Base-by-base conservation (phyloP, 2,797 vertebrate species). In the Pseudochromis fuscus region DNA sequence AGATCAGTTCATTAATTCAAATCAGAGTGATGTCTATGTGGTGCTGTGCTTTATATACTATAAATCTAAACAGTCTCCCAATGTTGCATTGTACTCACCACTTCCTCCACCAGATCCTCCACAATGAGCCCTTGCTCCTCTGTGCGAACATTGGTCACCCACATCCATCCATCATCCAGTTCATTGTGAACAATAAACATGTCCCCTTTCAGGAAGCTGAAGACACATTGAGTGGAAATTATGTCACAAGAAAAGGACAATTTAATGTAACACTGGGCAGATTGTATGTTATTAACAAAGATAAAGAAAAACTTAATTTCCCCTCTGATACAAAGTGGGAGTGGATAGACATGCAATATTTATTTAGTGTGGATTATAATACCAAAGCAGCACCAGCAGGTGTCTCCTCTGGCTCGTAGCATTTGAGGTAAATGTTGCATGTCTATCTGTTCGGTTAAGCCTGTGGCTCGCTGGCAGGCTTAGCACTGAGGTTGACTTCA, bases 131-230 rank as follows among this genome's bases (percentile, higher is more conserved):
- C 98, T 90, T 99, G 97, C 72, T 99, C 98, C 89, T 98, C 97
- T 31, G 97, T 99, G 72, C 98, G 94, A 37, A 99, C 94, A 53
- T 99, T 99, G 81, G 96, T 96, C 81, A 98, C 98, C 98, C 98
- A 99, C 96, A 99, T 98, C 98, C 98, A 99, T 75, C 98, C 97
- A 84, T 99, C 98, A 72, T 99, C 98, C 92, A 98, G 93, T 91
- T 98, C 98, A 24, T 99, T 99, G 92, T 98, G 98, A 92, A 99
- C 98, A 92, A 99, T 99, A 94, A 99, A 99, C 97, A 99, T 99
- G 89, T 99, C 98, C 89, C 97, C 98, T 95, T 99, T 99, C 85
- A 99, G 95, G 91, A 99, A 99, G 95, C 98, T 99, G 89, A 13
- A 40, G 27, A 49, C 3, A 60, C 19, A 66, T 8, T 0, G 30